phyloP scores from a whole-genome alignment of 2,113 vertebrate species.

The Cichladusa arquata region DNA sequence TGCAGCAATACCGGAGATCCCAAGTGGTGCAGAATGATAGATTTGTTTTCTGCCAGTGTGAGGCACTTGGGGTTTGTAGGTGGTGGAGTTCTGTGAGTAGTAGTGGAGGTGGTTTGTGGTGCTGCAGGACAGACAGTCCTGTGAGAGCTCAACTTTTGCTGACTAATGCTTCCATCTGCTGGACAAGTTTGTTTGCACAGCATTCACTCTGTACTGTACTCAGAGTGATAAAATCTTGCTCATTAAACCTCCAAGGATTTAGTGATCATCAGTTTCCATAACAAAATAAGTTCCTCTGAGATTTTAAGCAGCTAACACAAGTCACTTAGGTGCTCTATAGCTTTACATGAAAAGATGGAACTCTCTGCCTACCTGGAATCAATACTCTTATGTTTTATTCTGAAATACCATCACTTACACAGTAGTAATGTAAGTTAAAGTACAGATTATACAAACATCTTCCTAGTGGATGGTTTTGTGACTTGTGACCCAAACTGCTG shows the following conservation, averaged over 20 bases:
- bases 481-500: background rate
- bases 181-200: background rate
- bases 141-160: background rate
- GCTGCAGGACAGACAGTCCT: background rate
- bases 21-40: background rate
- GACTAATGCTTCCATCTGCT: slow-evolving; percentile 45
- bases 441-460: background rate
- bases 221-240: background rate
- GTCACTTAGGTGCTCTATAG: background rate
- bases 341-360: background rate
- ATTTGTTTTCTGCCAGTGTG: background rate
- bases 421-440: background rate
- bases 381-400: background rate
- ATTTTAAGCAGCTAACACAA: background rate
- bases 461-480: background rate
- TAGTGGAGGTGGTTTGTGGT: background rate
- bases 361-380: background rate
- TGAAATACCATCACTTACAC: background rate
- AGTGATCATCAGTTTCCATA: background rate
- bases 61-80: background rate
- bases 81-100: background rate
- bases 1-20: background rate
- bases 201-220: background rate
- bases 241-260: background rate
- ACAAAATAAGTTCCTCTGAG: background rate